These are phyloP conservation scores for Bombus impatiens DNA, from an alignment of 1,140 invertebrate species.

Conservation along the genomic window DNA sequence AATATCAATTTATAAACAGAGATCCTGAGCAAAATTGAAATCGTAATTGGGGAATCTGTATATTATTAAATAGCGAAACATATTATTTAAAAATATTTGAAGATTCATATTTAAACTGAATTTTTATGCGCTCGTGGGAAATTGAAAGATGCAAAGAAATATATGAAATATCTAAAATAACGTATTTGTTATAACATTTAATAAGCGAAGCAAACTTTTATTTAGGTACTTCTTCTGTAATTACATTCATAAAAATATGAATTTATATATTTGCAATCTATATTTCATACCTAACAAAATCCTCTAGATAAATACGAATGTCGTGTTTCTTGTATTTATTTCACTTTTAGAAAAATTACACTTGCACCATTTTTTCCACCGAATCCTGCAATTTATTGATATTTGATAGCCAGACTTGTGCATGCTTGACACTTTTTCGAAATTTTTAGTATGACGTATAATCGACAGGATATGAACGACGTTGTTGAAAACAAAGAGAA, in stretches of 20 bases:
- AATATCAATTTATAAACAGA: no score
- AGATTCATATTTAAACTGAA: background rate
- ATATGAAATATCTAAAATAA: no score
- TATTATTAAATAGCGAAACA: no score
- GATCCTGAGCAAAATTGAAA: no score
- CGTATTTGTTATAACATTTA: background rate
- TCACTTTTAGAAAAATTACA: background rate
- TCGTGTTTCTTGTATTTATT: background rate
- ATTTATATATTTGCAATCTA: background rate
- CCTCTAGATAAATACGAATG: no score
- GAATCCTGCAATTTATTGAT: background rate
- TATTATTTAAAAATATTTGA: no score
- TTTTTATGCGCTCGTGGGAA: no score
- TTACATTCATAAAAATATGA: background rate
- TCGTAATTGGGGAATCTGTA: no score
- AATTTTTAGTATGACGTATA: background rate
- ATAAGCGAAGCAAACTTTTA: background rate
- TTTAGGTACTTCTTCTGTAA: no score
- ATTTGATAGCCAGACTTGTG: background rate
- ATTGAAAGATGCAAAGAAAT: no score
- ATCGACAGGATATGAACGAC: background rate
- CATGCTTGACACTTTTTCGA: background rate
- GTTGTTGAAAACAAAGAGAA: background rate
- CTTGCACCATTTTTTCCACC: background rate
- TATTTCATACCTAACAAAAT: background rate